Percentiles rank a stretch among this genome's conserved stretches.
phyloP scores from a whole-genome alignment of 2,888 invertebrate genomes.

The Sturmia bella region DNA sequence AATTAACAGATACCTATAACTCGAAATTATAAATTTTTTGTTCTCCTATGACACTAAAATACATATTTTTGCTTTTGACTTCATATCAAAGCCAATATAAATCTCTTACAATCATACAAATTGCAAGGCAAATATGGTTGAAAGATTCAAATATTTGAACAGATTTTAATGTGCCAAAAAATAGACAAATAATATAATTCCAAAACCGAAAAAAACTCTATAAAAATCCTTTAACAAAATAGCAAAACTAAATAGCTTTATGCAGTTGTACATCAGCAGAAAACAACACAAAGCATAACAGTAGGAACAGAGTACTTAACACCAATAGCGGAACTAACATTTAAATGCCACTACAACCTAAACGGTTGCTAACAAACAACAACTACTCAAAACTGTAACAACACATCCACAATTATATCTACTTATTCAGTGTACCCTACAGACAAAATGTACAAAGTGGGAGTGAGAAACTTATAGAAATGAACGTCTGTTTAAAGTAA shows the following conservation, averaged over 20 bases:
- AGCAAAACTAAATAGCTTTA: background rate
- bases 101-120: conserved; percentile 4
- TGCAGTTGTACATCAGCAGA: background rate
- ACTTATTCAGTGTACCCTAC: too few species aligned
- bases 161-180: conserved; percentile 30
- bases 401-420: background rate
- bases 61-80: background rate
- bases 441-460: too few species aligned
- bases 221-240: conserved; percentile 25
- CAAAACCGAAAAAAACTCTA: conserved; percentile 34
- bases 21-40: too few species aligned
- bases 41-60: too few species aligned
- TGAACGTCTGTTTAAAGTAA: too few species aligned
- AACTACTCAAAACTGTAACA: conserved; percentile 29
- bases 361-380: conserved; percentile 35
- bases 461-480: too few species aligned
- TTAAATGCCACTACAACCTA: conserved; percentile 51
- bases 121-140: conserved; percentile 28
- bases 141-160: conserved; percentile 41
- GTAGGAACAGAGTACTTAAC: conserved; percentile 64
- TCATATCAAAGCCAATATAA: background rate
- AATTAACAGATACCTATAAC: too few species aligned
- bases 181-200: conserved; percentile 49
- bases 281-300: conserved; percentile 33
- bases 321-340: conserved; percentile 60